A percentile compares a stretch with the other conserved stretches of the same genome.
These are phyloP conservation scores for Diplazon laetatorius DNA, from an alignment of 2,888 invertebrate genomes.

Conservation along the genomic window DNA sequence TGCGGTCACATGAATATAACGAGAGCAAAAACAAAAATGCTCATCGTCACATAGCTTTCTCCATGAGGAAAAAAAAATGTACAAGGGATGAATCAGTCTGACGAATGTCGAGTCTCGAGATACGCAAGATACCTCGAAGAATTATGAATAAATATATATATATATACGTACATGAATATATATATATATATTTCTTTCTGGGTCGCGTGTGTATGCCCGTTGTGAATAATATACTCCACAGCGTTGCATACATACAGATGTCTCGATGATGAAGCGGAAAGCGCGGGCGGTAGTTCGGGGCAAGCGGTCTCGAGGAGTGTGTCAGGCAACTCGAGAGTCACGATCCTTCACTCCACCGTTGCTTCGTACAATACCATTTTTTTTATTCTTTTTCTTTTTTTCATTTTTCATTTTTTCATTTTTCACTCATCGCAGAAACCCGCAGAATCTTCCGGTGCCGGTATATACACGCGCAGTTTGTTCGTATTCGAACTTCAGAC, in stretches of 20 bases:
- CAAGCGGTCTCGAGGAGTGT: constrained; percentile 52
- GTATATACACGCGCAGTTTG: constrained; percentile 4
- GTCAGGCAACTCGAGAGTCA: constrained; percentile 50
- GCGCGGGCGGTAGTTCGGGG: constrained; percentile 12
- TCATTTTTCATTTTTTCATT: too few relatives aligned
- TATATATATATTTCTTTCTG: too few relatives aligned
- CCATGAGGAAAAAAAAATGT: too few relatives aligned
- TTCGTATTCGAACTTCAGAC: constrained; percentile 51
- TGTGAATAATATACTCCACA: constrained; percentile 7
- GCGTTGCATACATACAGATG: constrained; percentile 31
- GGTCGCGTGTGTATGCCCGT: constrained; percentile 33
- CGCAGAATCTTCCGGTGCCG: constrained; percentile 25
- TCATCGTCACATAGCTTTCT: too few relatives aligned
- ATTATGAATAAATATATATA: constrained; percentile 73
- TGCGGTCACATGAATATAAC: too few relatives aligned
- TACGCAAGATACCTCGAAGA: constrained; percentile 33
- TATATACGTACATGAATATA: too few relatives aligned
- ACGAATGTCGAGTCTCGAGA: constrained; percentile 44
- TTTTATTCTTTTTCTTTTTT: too few relatives aligned
- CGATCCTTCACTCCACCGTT: constrained; percentile 36
- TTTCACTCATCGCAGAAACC: constrained; percentile 31
- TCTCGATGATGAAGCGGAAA: constrained; percentile 13
- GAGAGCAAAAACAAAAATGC: too few relatives aligned
- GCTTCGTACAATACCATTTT: constrained; percentile 42
- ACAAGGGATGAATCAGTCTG: too few relatives aligned